Evolutionary conservation across 1,140 invertebrate species (phyloP).

Genomic region (Andrena cerasifolii): DNA sequence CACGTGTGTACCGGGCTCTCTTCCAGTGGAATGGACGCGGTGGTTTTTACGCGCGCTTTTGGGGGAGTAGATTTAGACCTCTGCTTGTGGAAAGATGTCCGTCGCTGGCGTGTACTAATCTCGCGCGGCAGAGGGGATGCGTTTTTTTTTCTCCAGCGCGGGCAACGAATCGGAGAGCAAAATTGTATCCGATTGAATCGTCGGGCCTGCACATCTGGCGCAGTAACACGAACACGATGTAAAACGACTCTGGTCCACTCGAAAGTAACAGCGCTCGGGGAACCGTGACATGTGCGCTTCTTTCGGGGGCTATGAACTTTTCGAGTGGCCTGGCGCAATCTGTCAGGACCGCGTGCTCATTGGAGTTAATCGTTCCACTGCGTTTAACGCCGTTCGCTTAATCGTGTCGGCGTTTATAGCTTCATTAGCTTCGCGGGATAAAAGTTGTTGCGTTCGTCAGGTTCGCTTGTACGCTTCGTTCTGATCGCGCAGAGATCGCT

Average conservation of each 20-base stretch:
- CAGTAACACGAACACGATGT: not conserved
- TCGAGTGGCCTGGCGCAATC: conserved; percentile 30
- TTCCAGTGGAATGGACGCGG: no score
- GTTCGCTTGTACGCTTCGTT: no score
- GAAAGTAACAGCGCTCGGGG: not conserved
- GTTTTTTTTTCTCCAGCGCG: no score
- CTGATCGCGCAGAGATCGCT: no score
- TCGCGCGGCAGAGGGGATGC: no score
- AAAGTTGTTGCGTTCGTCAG: not conserved
- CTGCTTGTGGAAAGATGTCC: no score
- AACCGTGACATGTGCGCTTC: conserved; percentile 8
- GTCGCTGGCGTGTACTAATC: no score
- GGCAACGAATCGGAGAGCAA: not conserved
- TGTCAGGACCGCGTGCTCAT: conserved; percentile 4
- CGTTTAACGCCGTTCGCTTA: not conserved
- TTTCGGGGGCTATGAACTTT: conserved; percentile 4
- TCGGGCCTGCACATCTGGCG: conserved; percentile 15
- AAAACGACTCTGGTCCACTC: conserved; percentile 3
- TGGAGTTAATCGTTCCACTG: conserved; percentile 16
- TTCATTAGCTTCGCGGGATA: not conserved
- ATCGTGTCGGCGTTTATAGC: conserved; percentile 11
- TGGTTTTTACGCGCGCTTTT: no score
- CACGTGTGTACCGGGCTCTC: no score
- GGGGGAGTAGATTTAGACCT: no score
- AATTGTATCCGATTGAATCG: not conserved